These are phyloP conservation scores for Hyalella azteca DNA, from an alignment of 2,888 invertebrate species.

Conservation along the genomic window DNA sequence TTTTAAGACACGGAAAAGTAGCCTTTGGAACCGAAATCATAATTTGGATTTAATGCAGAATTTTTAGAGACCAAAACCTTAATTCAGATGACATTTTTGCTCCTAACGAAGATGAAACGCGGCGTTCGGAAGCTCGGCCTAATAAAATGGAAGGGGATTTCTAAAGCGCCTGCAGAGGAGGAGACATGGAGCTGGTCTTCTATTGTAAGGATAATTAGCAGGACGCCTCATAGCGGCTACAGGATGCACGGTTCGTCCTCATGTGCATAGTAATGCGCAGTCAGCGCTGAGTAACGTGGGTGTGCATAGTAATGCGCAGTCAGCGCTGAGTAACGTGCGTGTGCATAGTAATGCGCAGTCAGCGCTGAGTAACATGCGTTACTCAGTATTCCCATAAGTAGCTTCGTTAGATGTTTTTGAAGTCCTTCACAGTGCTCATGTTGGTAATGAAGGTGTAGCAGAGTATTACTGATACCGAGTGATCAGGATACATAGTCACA, in stretches of 20 bases:
- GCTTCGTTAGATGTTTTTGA: too few species aligned
- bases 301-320: constrained; percentile 25
- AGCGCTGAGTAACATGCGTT: not conserved
- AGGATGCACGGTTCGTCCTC: too few species aligned
- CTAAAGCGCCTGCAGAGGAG: constrained; percentile 2
- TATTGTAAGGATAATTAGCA: constrained; percentile 32
- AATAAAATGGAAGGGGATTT: constrained; percentile 1
- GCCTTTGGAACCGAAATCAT: too few species aligned
- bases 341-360: constrained; percentile 21
- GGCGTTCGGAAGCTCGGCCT: not conserved
- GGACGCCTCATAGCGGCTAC: not conserved
- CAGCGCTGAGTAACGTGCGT: not conserved
- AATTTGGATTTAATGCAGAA: too few species aligned
- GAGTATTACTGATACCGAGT: too few species aligned
- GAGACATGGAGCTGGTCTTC: not conserved
- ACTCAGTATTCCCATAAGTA: too few species aligned
- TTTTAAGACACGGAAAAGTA: too few species aligned
- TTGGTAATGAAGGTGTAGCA: too few species aligned
- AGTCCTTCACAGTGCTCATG: too few species aligned
- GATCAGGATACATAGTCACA: too few species aligned
- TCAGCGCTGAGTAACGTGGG: not conserved
- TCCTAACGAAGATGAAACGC: not conserved
- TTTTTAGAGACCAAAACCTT: too few species aligned
- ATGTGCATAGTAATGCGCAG: too few species aligned
- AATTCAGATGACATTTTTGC: not conserved